Conservation (phyloP, 2,797 vertebrate genomes). For the Tangara arthus region DNA sequence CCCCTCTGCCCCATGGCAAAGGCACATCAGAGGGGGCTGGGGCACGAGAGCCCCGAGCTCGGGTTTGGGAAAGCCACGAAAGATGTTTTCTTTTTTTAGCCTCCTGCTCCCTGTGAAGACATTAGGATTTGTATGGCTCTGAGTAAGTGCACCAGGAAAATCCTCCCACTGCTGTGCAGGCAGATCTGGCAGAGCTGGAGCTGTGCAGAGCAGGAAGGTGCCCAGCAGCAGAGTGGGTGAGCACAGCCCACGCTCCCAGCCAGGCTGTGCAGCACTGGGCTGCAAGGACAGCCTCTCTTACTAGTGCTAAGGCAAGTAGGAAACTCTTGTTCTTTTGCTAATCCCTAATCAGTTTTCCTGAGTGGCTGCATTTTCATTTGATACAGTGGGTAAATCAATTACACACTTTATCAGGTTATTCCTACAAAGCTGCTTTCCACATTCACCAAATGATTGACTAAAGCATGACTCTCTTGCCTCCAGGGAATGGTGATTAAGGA, state of each 20-base stretch:
- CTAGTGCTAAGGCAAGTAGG: not conserved
- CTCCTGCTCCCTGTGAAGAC: conserved; percentile 23
- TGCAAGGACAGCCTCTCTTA: not conserved
- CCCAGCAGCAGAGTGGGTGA: conserved; percentile 9
- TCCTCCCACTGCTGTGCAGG: conserved; percentile 45
- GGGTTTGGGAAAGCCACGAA: not conserved
- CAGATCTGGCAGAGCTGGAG: not conserved
- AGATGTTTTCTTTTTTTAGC: conserved; percentile 43
- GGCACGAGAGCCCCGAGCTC: not conserved
- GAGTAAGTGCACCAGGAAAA: conserved; percentile 38
- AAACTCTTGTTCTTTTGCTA: not conserved
- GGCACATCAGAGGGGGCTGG: not conserved
- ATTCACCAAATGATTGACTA: conserved; percentile 23
- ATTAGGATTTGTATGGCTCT: conserved; percentile 4
- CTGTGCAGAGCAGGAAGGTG: conserved; percentile 6
- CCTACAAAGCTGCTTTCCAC: conserved; percentile 1
- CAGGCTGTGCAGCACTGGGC: not conserved
- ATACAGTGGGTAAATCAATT: conserved; percentile 37
- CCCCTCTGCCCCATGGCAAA: not conserved
- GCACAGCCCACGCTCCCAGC: not conserved
- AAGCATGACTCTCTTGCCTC: not conserved
- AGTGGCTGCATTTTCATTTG: not conserved
- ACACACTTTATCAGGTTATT: conserved; percentile 32
- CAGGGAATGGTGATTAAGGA: conserved; percentile 1
- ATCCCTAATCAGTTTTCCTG: conserved; percentile 9